Evolutionary conservation across 2,888 invertebrate species (phyloP).

Genomic region (Mythimna ferrago): DNA sequence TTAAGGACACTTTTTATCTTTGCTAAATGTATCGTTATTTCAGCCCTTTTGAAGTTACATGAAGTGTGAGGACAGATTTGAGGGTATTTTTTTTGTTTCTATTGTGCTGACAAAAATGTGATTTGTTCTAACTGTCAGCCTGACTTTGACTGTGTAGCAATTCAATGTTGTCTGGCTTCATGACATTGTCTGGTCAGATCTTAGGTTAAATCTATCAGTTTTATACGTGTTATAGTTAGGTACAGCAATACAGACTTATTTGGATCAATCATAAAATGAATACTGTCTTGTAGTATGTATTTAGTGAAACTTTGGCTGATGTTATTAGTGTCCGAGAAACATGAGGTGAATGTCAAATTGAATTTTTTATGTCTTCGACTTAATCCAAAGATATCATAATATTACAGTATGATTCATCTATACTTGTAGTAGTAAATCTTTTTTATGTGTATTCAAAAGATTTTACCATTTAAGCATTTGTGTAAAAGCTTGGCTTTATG

Average conservation of each 20-base stretch:
- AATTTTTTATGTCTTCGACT: neutral
- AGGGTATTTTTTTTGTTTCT: conserved; percentile 15
- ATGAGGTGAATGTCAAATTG: conserved; percentile 6
- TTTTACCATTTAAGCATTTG: conserved; percentile 8
- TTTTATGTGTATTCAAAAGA: conserved; percentile 32
- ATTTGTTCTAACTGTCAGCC: conserved; percentile 24
- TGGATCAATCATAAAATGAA: neutral
- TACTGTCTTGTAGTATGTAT: neutral
- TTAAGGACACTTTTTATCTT: conserved; percentile 44
- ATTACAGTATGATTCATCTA: neutral
- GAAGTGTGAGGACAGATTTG: conserved; percentile 25
- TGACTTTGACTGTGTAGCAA: conserved; percentile 15
- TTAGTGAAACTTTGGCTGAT: neutral
- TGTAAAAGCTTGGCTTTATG: conserved; percentile 15
- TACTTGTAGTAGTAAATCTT: conserved; percentile 20
- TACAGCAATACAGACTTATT: neutral
- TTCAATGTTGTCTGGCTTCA: conserved; percentile 24
- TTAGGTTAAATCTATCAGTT: conserved; percentile 43
- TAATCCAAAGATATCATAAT: neutral
- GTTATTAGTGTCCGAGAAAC: conserved; percentile 2
- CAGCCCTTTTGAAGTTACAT: conserved; percentile 28
- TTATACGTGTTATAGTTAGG: conserved; percentile 11
- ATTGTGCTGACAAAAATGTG: conserved; percentile 24
- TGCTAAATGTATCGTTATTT: conserved; percentile 11
- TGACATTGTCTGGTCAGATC: conserved; percentile 30